Conservation (phyloP, 2,113 vertebrate species). For the Strix uralensis region DNA sequence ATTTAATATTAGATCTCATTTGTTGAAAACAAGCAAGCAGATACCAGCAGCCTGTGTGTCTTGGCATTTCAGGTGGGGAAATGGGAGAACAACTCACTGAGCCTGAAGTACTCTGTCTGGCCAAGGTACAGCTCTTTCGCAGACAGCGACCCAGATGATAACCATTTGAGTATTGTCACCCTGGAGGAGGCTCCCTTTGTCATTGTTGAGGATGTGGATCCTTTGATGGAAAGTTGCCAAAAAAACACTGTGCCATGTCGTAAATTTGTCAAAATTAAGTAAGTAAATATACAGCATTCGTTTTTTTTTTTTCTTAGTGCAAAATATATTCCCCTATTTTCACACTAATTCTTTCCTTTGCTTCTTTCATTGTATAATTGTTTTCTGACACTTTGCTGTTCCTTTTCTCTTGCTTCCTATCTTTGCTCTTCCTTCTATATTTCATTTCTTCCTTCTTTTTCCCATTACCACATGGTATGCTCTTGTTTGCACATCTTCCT, state of each 20-base stretch:
- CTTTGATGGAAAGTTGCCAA: conserved; percentile 93
- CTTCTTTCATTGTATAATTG: neutral
- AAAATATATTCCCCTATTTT: neutral
- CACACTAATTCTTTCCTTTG: too few species aligned
- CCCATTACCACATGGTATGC: neutral
- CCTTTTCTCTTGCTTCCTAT: neutral
- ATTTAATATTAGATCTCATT: neutral
- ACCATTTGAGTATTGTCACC: conserved; percentile 97
- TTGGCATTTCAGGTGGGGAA: conserved; percentile 86
- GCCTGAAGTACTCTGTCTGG: conserved; percentile 93
- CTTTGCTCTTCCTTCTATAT: neutral
- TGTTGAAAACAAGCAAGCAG: neutral
- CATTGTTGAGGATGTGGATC: conserved; percentile 95
- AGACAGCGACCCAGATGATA: conserved; percentile 90
- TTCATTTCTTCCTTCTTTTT: neutral
- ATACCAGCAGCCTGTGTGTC: neutral
- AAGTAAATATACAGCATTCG: conserved; percentile 36
- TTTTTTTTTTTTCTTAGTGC: neutral
- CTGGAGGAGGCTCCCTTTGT: conserved; percentile 97
- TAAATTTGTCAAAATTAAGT: conserved; percentile 93
- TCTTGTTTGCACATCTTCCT: neutral
- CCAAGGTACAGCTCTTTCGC: conserved; percentile 92
- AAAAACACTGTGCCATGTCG: conserved; percentile 95
- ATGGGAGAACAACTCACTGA: conserved; percentile 93
- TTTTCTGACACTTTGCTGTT: neutral